Conservation (phyloP, 2,888 invertebrate genomes). For the Drosophila vallismaia region DNA sequence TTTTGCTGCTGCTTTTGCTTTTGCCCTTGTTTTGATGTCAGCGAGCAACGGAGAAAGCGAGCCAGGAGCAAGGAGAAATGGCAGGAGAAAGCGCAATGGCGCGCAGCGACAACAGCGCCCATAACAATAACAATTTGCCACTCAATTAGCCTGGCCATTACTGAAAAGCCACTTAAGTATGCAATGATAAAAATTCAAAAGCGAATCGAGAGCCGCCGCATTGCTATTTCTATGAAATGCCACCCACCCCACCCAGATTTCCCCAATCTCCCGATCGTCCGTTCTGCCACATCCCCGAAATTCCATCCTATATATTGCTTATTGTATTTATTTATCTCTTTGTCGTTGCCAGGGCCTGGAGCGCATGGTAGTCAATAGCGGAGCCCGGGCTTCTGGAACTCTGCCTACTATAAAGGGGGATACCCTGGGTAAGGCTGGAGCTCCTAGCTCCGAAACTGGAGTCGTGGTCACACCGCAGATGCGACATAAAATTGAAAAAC, state of each 20-base stretch:
- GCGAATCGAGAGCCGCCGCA: slow-evolving; percentile 52
- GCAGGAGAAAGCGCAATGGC: slow-evolving; percentile 43
- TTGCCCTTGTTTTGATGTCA: slow-evolving; percentile 59
- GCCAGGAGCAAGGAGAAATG: neutral
- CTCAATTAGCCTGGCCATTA: slow-evolving; percentile 76
- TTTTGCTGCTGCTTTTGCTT: slow-evolving; percentile 37
- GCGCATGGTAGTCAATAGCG: slow-evolving; percentile 86
- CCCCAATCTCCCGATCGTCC: no score
- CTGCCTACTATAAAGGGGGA: slow-evolving; percentile 40
- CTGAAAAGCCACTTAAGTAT: slow-evolving; percentile 75
- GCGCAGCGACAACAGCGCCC: slow-evolving; percentile 60
- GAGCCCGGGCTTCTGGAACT: slow-evolving; percentile 28
- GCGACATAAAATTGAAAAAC: slow-evolving; percentile 87
- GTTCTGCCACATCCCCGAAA: neutral
- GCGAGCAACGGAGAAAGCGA: slow-evolving; percentile 1
- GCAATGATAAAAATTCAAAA: slow-evolving; percentile 76
- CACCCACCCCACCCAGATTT: slow-evolving; percentile 13
- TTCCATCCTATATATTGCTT: slow-evolving; percentile 20
- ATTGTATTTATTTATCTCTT: slow-evolving; percentile 38
- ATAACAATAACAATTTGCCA: slow-evolving; percentile 78
- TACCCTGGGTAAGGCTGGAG: slow-evolving; percentile 7
- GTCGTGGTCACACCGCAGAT: slow-evolving; percentile 85
- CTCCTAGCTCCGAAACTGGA: slow-evolving; percentile 22
- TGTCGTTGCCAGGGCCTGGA: slow-evolving; percentile 86
- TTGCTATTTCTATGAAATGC: slow-evolving; percentile 38